These are phyloP conservation scores for Caenorhabditis sinica DNA, from an alignment of 2,888 invertebrate species.

Conservation along the genomic window DNA sequence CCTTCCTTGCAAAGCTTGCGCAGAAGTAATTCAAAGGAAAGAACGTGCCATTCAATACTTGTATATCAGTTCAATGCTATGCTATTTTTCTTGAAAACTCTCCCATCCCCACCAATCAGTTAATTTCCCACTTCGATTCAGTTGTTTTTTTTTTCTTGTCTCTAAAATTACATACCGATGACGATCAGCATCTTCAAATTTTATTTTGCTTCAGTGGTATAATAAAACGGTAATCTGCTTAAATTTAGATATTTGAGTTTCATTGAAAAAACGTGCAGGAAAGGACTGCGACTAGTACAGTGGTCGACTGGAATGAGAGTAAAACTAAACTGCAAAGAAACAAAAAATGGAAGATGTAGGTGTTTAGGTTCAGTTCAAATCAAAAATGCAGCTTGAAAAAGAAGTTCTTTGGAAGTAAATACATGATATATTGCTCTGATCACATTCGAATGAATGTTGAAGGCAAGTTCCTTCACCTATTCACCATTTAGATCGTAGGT, in stretches of 20 bases:
- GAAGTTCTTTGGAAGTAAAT: too few species aligned
- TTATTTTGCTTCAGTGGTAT: neutral
- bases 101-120: constrained; percentile 17
- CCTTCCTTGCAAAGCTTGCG: constrained; percentile 17
- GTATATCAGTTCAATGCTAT: constrained; percentile 57
- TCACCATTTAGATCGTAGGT: too few species aligned
- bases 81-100: neutral
- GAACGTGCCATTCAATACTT: constrained; percentile 27
- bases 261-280: too few species aligned
- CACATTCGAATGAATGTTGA: too few species aligned
- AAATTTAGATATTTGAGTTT: neutral
- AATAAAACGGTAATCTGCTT: constrained; percentile 44
- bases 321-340: too few species aligned
- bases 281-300: too few species aligned
- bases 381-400: too few species aligned
- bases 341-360: too few species aligned
- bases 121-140: neutral
- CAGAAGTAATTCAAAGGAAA: constrained; percentile 14
- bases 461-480: too few species aligned
- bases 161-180: constrained; percentile 25
- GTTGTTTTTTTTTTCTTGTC: neutral
- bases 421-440: too few species aligned
- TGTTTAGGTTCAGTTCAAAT: too few species aligned
- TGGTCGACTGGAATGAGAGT: too few species aligned
- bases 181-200: neutral